Evolutionary conservation across 30 jellyfish, hydroid and myxozoan genomes (phyloP), one percentile per base, ranked within the genome.

Genomic region (Clytia hemisphaerica): DNA sequence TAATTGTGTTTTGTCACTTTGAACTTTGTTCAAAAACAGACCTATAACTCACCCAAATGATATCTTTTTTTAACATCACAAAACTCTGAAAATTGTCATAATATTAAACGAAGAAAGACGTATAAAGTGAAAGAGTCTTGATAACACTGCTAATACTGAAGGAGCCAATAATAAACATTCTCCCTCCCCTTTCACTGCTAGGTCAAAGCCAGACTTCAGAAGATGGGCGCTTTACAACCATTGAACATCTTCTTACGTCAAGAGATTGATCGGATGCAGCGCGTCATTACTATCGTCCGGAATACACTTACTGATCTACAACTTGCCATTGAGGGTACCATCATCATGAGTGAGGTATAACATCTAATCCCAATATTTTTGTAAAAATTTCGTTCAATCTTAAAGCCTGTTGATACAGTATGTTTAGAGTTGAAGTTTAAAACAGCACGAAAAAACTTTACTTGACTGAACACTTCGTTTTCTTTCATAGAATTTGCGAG

Each of bases 201-300:
- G 96, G 96, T 86, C 7, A 74, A 75, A 57, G 94, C 78, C 3
- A 59, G 94, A 45, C 50, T 86, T 40, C 96, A 86, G 45, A 86
- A 86, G 73, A 86, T 86, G 96, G 96, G 96, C 18, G 94, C 93
- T 25, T 69, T 86, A 21, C 63, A 94, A 15, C 88, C 96, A 29
- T 61, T 86, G 92, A 86, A 86, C 58, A 86, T 86, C 51, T 86
- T 86, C 68, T 77, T 86, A 26, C 85, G 94, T 4, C 96, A 86
- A 86, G 96, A 86, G 50, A 72, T 86, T 27, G 96, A 86, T 63
- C 93, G 96, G 29, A 86, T 86, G 96, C 96, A 86, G 53, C 92
- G 94, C n/a, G 96, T 86, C 6, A 86, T 86, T 4, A 78, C 94
- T 5, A 46, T 86, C 37, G 96, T 86, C 7, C 92, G 96, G 2